Conservation (phyloP, 2,113 vertebrate genomes). For the Chloropsis hardwickii region DNA sequence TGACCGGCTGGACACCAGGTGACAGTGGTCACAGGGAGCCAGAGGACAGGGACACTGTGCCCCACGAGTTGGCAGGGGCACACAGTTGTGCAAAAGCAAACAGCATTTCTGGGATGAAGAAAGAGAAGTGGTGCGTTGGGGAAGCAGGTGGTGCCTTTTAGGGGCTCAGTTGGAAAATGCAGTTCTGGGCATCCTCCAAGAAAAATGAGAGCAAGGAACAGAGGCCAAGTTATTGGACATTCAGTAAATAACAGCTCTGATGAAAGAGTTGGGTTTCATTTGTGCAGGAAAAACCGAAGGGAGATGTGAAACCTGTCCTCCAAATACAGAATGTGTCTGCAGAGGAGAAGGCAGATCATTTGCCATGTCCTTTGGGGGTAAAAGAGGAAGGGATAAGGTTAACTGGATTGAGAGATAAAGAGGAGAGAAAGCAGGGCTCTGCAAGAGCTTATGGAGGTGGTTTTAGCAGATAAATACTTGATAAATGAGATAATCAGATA, state of each 20-base stretch:
- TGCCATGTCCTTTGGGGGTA: background rate
- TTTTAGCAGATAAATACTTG: background rate
- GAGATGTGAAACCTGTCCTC: background rate
- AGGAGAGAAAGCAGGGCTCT: background rate
- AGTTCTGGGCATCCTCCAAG: background rate
- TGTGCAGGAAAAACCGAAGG: background rate
- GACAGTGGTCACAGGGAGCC: background rate
- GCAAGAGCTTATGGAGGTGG: background rate
- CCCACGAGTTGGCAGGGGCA: background rate
- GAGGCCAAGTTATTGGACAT: background rate
- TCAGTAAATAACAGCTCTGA: background rate
- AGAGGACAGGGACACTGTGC: background rate
- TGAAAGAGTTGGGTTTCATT: background rate
- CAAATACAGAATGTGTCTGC: background rate
- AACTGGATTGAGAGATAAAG: background rate
- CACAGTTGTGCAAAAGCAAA: constrained; percentile 4
- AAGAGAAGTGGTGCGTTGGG: background rate
- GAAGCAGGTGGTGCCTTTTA: background rate
- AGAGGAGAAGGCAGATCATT: background rate
- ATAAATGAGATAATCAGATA: background rate
- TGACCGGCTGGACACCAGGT: background rate
- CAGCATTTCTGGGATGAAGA: background rate
- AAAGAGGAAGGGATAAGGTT: background rate
- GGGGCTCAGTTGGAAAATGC: background rate
- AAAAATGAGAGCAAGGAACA: background rate